These are phyloP conservation scores for Castor canadensis DNA, from an alignment of 2,113 vertebrate species.

Conservation along the genomic window DNA sequence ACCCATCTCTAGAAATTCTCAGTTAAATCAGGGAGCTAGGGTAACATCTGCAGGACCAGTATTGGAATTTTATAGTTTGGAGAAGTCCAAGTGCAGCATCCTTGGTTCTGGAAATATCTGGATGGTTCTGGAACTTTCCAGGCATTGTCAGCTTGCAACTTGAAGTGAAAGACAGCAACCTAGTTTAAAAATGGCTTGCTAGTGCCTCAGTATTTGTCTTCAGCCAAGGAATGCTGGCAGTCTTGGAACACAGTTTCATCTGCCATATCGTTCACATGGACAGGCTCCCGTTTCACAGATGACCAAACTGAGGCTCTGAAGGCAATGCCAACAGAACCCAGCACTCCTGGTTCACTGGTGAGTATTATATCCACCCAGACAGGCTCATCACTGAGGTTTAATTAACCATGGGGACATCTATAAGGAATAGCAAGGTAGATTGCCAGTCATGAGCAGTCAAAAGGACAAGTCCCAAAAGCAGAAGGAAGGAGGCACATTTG, in stretches of 20 bases:
- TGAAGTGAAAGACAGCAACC: background rate
- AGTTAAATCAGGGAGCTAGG: background rate
- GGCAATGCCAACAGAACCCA: background rate
- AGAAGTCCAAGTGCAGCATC: background rate
- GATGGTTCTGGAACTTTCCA: background rate
- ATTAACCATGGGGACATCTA: background rate
- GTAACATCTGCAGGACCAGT: background rate
- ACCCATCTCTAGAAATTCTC: background rate
- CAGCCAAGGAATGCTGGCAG: background rate
- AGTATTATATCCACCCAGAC: background rate
- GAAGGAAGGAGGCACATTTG: background rate
- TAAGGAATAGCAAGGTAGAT: background rate
- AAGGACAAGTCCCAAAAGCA: background rate
- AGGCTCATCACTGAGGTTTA: background rate
- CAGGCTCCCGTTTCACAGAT: fast-evolving
- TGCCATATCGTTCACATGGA: fast-evolving
- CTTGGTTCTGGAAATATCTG: background rate
- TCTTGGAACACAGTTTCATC: background rate
- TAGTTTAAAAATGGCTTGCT: background rate
- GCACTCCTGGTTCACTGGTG: background rate
- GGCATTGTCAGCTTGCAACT: background rate
- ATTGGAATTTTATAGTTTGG: background rate
- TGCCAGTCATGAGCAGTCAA: background rate
- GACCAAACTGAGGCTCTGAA: background rate
- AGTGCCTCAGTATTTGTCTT: background rate